Percentiles rank a stretch among this genome's conserved stretches.
Conservation (phyloP, 2,797 vertebrate species). For the Dendrocincla tyrannina region DNA sequence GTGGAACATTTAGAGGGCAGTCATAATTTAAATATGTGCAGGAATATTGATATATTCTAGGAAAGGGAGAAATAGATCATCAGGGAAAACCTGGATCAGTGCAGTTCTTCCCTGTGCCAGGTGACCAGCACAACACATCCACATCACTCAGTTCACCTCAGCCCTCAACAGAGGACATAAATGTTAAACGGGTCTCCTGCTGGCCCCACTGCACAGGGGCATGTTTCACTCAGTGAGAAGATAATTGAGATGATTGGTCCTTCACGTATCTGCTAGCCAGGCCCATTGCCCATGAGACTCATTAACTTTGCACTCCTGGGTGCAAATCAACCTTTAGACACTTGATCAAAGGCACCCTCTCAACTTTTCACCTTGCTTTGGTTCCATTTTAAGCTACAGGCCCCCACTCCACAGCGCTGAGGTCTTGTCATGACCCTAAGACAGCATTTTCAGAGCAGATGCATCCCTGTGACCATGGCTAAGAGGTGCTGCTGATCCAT, state of each 20-base stretch:
- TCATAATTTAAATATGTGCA: not conserved
- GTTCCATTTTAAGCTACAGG: not conserved
- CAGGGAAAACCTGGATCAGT: not conserved
- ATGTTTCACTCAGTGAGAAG: not conserved
- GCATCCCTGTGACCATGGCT: not conserved
- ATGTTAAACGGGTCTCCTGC: not conserved
- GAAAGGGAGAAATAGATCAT: not conserved
- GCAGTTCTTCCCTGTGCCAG: not conserved
- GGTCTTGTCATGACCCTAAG: not conserved
- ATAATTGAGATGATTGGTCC: not conserved
- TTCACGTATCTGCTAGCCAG: not conserved
- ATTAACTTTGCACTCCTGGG: not conserved
- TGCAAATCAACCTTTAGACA: not conserved
- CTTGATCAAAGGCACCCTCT: not conserved
- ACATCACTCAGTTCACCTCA: not conserved
- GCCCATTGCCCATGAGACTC: not conserved
- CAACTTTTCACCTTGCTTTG: not conserved
- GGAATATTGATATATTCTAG: not conserved
- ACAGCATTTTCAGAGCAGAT: conserved; percentile 32
- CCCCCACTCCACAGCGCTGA: not conserved
- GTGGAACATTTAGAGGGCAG: not conserved
- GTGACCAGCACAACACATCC: not conserved
- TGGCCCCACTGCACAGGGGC: not conserved
- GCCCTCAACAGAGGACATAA: not conserved
- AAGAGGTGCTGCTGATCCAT: conserved; percentile 5